phyloP scores from a whole-genome alignment of 2,113 vertebrate species.

The Thoracochromis brauschi region DNA sequence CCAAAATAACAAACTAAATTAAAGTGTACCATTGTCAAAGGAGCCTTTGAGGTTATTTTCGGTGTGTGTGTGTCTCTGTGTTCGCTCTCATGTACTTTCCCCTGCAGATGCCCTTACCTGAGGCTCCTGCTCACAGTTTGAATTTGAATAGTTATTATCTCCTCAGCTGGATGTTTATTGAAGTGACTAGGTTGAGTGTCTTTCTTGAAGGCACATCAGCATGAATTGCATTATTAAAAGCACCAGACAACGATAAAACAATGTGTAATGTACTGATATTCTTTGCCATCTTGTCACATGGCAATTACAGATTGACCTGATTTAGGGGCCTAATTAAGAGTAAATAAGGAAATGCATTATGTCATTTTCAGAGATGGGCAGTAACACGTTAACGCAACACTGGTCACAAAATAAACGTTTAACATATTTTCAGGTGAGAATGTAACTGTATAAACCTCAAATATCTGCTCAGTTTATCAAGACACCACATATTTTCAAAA shows the following conservation, averaged over 20 bases:
- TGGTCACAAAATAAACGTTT: background rate
- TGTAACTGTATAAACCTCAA: background rate
- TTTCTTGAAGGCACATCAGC: background rate
- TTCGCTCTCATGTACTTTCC: background rate
- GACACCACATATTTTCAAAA: accelerated
- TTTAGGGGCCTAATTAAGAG: background rate
- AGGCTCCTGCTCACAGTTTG: background rate
- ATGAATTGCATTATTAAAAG: background rate
- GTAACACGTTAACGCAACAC: background rate
- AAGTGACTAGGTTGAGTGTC: background rate
- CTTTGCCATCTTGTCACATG: background rate
- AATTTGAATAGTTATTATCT: background rate
- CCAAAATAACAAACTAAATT: background rate
- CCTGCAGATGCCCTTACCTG: background rate
- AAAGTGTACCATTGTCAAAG: background rate
- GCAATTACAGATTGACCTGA: background rate
- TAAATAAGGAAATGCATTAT: background rate
- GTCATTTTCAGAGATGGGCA: background rate
- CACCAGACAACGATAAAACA: background rate
- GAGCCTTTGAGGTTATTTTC: background rate
- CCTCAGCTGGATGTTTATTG: conserved; percentile 2
- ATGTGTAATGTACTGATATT: background rate
- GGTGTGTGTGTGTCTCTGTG: background rate
- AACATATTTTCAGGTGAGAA: background rate
- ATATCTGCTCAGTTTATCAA: background rate